These are phyloP conservation scores for Microctenopoma stevenorrisi DNA, from an alignment of 2,797 vertebrate species.

Conservation along the genomic window DNA sequence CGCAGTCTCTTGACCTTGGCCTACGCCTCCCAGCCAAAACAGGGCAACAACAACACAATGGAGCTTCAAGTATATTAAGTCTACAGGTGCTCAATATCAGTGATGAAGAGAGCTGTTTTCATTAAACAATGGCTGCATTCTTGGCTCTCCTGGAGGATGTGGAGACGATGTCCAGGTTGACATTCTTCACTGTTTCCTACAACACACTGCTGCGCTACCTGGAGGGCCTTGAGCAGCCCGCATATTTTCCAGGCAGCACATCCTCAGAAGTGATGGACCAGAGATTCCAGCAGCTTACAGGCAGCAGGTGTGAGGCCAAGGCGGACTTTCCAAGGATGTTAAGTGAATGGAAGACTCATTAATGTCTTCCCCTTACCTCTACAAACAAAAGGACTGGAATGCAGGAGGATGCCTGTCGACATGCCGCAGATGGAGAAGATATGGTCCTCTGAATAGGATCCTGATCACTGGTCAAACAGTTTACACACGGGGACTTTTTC, in stretches of 20 bases:
- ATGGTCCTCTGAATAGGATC: conserved; percentile 73
- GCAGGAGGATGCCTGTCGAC: conserved; percentile 81
- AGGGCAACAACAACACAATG: conserved; percentile 69
- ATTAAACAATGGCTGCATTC: conserved; percentile 83
- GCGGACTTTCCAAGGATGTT: conserved; percentile 86
- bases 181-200: conserved; percentile 82
- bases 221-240: conserved; percentile 50
- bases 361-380: conserved; percentile 79
- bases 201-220: conserved; percentile 68
- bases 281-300: conserved; percentile 70
- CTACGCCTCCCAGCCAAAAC: conserved; percentile 61
- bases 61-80: conserved; percentile 76
- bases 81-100: conserved; percentile 83
- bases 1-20: conserved; percentile 45
- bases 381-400: conserved; percentile 87
- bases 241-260: conserved; percentile 80
- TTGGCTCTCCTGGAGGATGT: conserved; percentile 75
- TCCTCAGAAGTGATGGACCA: conserved; percentile 70
- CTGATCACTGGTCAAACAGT: conserved; percentile 75
- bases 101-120: conserved; percentile 65
- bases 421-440: conserved; percentile 80
- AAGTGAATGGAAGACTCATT: conserved; percentile 81
- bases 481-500: conserved; percentile 72
- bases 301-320: conserved; percentile 81
- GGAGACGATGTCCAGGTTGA: conserved; percentile 70